Evolutionary conservation across 2,888 invertebrate genomes (phyloP).

Genomic region (Ectemnius lituratus): DNA sequence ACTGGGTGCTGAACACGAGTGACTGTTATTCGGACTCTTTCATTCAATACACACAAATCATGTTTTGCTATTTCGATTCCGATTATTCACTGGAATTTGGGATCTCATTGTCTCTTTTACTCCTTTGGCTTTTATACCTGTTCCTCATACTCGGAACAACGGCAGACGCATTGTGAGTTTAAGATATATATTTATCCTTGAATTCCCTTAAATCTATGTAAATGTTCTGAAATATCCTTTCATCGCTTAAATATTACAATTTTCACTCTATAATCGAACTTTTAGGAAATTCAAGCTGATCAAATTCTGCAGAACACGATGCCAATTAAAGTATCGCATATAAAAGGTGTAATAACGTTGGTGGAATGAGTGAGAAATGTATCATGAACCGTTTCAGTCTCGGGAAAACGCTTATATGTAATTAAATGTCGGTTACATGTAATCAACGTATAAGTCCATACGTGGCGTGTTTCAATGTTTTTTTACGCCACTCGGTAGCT

Average conservation of each 20-base stretch:
- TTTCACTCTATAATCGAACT: too few relatives aligned
- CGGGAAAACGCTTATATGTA: too few relatives aligned
- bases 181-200: not conserved
- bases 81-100: conserved; percentile 56
- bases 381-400: too few relatives aligned
- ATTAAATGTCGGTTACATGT: too few relatives aligned
- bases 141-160: conserved; percentile 80
- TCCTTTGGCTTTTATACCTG: conserved; percentile 79
- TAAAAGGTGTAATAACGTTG: too few relatives aligned
- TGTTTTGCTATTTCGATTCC: conserved; percentile 74
- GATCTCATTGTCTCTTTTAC: conserved; percentile 67
- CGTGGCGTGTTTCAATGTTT: conserved; percentile 41
- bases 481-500: conserved; percentile 33
- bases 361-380: too few relatives aligned
- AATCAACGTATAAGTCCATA: conserved; percentile 22
- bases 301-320: too few relatives aligned
- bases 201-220: not conserved
- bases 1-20: conserved; percentile 69
- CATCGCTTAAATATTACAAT: too few relatives aligned
- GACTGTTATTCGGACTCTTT: conserved; percentile 70
- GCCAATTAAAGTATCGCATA: too few relatives aligned
- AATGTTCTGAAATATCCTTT: too few relatives aligned
- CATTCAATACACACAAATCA: conserved; percentile 73
- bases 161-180: conserved; percentile 81
- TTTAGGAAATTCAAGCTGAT: too few relatives aligned